phyloP scores from a whole-genome alignment of 2,888 invertebrate species.

The Bugula neritina region DNA sequence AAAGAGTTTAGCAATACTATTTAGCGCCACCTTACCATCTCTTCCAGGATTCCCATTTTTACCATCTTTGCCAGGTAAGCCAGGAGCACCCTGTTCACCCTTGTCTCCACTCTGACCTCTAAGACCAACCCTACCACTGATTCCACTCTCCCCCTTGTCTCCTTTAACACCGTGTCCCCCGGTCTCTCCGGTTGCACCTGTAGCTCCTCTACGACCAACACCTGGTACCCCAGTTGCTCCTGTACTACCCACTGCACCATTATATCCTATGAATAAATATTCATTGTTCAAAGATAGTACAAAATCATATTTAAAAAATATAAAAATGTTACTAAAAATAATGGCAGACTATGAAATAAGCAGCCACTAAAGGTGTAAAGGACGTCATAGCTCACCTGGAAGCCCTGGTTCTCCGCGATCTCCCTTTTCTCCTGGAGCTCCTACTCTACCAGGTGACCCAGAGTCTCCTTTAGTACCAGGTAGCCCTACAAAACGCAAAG shows the following conservation, averaged over 20 bases:
- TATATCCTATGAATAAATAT: not conserved
- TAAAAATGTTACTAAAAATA: no score
- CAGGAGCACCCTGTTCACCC: not conserved
- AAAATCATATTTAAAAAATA: no score
- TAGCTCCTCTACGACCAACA: not conserved
- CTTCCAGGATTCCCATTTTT: not conserved
- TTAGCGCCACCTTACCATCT: no score
- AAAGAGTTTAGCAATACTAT: no score
- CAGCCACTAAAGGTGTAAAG: no score
- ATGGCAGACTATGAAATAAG: no score
- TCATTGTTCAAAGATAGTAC: no score
- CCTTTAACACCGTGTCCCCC: not conserved
- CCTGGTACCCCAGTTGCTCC: not conserved
- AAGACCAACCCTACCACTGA: not conserved
- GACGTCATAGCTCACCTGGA: no score
- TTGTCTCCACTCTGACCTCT: not conserved
- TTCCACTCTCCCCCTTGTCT: not conserved
- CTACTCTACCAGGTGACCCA: not conserved
- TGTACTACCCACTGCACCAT: not conserved
- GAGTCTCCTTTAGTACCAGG: slow-evolving; percentile 3
- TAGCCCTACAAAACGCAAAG: not conserved
- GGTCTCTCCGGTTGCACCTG: not conserved
- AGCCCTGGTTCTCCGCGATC: not conserved
- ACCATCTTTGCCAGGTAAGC: not conserved
- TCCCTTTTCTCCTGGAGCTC: not conserved